Evolutionary conservation across 2,888 invertebrate species (phyloP).

Genomic region (Oscheius sp.): DNA sequence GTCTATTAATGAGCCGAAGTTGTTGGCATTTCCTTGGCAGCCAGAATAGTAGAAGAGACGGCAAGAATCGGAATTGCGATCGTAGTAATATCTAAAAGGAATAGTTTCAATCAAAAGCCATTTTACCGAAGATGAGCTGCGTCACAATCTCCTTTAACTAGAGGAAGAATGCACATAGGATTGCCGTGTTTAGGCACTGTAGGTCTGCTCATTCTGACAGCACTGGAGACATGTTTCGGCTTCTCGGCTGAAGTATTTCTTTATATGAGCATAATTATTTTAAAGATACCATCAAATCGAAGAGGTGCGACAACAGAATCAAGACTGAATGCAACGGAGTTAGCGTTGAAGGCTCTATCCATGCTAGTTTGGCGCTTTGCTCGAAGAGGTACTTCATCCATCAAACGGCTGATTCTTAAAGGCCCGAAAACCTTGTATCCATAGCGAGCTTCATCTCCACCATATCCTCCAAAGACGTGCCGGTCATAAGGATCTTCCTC

Average conservation of each 20-base stretch:
- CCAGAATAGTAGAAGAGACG: slow-evolving; percentile 72
- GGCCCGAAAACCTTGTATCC: slow-evolving; percentile 69
- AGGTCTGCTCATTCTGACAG: slow-evolving; percentile 48
- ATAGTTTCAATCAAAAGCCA: too few relatives aligned
- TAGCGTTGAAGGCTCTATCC: slow-evolving; percentile 37
- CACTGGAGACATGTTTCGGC: slow-evolving; percentile 51
- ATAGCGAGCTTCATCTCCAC: slow-evolving; percentile 68
- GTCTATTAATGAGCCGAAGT: slow-evolving; percentile 66
- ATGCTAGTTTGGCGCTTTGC: slow-evolving; percentile 45
- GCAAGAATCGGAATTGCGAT: slow-evolving; percentile 66
- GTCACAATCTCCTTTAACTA: slow-evolving; percentile 64
- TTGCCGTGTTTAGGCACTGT: slow-evolving; percentile 50
- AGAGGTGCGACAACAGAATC: slow-evolving; percentile 65
- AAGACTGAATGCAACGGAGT: slow-evolving; percentile 59
- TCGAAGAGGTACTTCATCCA: slow-evolving; percentile 56
- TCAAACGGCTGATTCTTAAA: slow-evolving; percentile 60
- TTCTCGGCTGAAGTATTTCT: slow-evolving; percentile 46
- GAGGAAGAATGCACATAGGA: slow-evolving; percentile 60
- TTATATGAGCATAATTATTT: background rate
- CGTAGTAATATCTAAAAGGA: slow-evolving; percentile 62
- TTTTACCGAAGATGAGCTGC: slow-evolving; percentile 64
- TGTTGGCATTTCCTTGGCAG: slow-evolving; percentile 72
- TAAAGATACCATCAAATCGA: slow-evolving; percentile 60
- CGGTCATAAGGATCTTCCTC: slow-evolving; percentile 72
- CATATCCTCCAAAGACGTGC: slow-evolving; percentile 68